A percentile compares a stretch with the other conserved stretches of the same genome.
Evolutionary conservation across 1,140 invertebrate genomes (phyloP).

Genomic region (Yoshiicerus persimilis): DNA sequence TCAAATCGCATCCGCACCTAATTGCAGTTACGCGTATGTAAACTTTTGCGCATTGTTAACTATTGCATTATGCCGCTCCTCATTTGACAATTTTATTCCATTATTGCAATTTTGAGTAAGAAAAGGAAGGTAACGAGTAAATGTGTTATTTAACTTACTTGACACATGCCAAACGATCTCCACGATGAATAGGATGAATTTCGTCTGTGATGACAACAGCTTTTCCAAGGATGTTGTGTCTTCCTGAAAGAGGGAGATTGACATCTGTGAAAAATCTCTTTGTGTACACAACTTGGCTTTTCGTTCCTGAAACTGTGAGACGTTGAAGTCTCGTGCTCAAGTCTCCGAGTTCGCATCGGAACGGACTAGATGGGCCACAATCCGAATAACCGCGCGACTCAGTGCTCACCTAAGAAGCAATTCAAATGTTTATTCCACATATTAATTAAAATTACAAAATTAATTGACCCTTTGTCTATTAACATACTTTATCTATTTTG

Average conservation of each 20-base stretch:
- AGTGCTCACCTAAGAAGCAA: conserved; percentile 48
- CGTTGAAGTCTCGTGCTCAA: conserved; percentile 65
- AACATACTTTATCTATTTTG: conserved; percentile 30
- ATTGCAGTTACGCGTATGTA: no score
- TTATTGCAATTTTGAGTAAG: not conserved
- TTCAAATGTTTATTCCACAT: not conserved
- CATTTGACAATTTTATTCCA: no score
- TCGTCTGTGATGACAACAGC: conserved; percentile 88
- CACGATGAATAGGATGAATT: conserved; percentile 78
- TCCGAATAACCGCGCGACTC: conserved; percentile 50
- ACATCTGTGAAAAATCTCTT: conserved; percentile 75
- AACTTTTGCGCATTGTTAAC: no score
- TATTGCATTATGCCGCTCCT: no score
- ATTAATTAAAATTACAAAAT: no score
- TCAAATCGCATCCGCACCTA: no score
- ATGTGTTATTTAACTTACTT: conserved; percentile 61
- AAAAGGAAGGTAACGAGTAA: not conserved
- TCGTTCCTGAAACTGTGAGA: conserved; percentile 72
- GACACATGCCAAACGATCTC: conserved; percentile 83
- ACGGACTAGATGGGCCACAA: conserved; percentile 54
- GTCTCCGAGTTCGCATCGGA: conserved; percentile 60
- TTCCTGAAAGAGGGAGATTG: conserved; percentile 74
- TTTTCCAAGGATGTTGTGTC: conserved; percentile 72
- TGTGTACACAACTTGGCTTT: conserved; percentile 64
- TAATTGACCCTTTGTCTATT: not conserved